A percentile compares a stretch with the other conserved stretches of the same genome.
phyloP scores from a whole-genome alignment of 2,797 vertebrate species.

The Pseudocheirus occidentalis region DNA sequence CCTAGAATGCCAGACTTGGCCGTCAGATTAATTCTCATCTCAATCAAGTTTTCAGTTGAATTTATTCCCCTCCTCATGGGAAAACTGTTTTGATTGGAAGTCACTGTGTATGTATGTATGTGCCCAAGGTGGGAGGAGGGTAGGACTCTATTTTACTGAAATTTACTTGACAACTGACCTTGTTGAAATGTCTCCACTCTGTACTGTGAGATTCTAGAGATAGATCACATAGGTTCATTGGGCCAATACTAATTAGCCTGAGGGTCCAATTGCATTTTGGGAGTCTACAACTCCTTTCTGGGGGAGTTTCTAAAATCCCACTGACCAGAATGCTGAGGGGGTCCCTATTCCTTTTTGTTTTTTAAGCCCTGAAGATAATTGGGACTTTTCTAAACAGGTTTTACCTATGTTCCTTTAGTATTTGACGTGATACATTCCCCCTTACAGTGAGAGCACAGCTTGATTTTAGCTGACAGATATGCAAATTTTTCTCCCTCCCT shows the following conservation, averaged over 20 bases:
- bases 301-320: not conserved
- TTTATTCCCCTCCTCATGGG: not conserved
- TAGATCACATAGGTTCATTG: not conserved
- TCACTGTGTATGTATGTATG: not conserved
- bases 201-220: not conserved
- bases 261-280: slow-evolving; percentile 26
- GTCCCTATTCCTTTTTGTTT: not conserved
- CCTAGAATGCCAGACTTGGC: not conserved
- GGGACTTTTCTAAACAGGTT: slow-evolving; percentile 37
- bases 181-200: slow-evolving; percentile 29
- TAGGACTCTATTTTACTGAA: slow-evolving; percentile 28
- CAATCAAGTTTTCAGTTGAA: not conserved
- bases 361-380: slow-evolving; percentile 25
- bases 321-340: not conserved
- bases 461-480: slow-evolving; percentile 46
- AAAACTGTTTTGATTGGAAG: not conserved
- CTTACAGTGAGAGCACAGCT: slow-evolving; percentile 29
- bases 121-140: slow-evolving; percentile 1
- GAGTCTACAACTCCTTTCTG: not conserved
- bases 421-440: slow-evolving; percentile 46
- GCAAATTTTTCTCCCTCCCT: too few relatives aligned
- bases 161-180: slow-evolving; percentile 24
- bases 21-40: not conserved
- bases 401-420: slow-evolving; percentile 12
- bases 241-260: not conserved